These are phyloP conservation scores for Bhutanitis thaidina DNA, from an alignment of 2,888 invertebrate species.

Conservation along the genomic window DNA sequence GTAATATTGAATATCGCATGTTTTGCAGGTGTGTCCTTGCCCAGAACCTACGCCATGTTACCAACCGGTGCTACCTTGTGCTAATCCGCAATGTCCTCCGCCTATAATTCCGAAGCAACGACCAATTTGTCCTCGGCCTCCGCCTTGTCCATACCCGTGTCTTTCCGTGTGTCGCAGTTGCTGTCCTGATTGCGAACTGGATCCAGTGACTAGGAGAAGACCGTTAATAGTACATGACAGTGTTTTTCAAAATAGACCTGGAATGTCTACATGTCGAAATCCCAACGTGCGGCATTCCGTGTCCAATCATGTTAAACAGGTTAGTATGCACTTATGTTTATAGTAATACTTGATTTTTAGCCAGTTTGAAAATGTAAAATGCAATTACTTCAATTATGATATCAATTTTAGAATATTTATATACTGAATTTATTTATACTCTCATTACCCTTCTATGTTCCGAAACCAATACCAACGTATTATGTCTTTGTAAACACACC, in stretches of 20 bases:
- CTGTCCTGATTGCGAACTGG: constrained; percentile 61
- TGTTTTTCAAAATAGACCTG: constrained; percentile 56
- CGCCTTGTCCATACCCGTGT: constrained; percentile 68
- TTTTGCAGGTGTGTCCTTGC: constrained; percentile 55
- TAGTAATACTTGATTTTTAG: too few species aligned
- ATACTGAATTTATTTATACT: too few species aligned
- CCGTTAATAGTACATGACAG: constrained; percentile 80
- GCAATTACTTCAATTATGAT: too few species aligned
- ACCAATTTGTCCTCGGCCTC: constrained; percentile 67
- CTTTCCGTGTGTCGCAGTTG: constrained; percentile 67
- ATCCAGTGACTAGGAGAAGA: constrained; percentile 79
- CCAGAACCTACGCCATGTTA: constrained; percentile 65
- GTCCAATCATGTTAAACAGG: constrained; percentile 55
- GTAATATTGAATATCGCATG: constrained; percentile 1
- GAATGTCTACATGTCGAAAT: constrained; percentile 40
- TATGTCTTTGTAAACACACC: too few species aligned
- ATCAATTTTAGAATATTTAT: too few species aligned
- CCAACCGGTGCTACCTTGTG: constrained; percentile 65
- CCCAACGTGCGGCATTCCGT: constrained; percentile 56
- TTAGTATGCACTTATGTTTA: constrained; percentile 23
- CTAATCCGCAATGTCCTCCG: constrained; percentile 75
- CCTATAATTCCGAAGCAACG: constrained; percentile 72
- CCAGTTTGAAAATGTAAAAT: too few species aligned
- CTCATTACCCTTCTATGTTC: too few species aligned
- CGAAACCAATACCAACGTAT: too few species aligned